Base-by-base conservation (phyloP, 2,113 vertebrate species). In the Pseudolaguvia tuberculata region DNA sequence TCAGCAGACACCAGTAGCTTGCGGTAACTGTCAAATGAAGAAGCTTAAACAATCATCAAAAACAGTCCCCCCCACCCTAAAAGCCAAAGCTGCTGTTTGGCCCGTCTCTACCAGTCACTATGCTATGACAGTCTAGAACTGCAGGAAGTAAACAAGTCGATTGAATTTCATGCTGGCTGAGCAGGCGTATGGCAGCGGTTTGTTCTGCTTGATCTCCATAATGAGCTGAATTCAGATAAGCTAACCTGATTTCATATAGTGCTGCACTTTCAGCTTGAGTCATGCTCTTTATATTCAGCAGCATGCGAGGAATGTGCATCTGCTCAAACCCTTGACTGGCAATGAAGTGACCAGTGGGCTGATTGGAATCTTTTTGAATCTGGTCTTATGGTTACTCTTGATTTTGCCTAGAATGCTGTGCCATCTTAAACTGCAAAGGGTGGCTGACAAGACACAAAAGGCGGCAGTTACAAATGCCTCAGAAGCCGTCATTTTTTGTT, bases 151-250 rank as follows among this genome's bases (percentile, higher is more conserved):
- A 90, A 89, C 87, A 83, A 74, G 82, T 84, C 83, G 79, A 88
- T 86, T 84, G 82, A 86, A 88, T 89, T 87, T 89, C 86, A 90
- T 87, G 88, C 86, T 86, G 83, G 79, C 84, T 81, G 76, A 85
- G 80, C 72, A 2, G 73, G 85, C 85, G 82, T 89, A 90, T 89
- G 88, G 84, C 81, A 66, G 67, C 79, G 50, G 81, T 88, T 87
- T 87, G 78, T 82, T 85, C 84, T 82, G 78, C 84, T 75, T 86
- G 86, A 85, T 84, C 80, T 83, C 81, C 88, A 83, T 90, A 89
- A 91, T 89, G 85, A 88, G 85, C 82, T 82, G 83, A 78, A 87
- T 89, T 84, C 81, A 83, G 81, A 89, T 88, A 83, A 87, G 81
- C 73, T 81, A 79, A 82, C 78, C 81, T 79, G 82, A 79, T 82